phyloP scores from a whole-genome alignment of 2,797 vertebrate species.

The Aeoliscus strigatus region DNA sequence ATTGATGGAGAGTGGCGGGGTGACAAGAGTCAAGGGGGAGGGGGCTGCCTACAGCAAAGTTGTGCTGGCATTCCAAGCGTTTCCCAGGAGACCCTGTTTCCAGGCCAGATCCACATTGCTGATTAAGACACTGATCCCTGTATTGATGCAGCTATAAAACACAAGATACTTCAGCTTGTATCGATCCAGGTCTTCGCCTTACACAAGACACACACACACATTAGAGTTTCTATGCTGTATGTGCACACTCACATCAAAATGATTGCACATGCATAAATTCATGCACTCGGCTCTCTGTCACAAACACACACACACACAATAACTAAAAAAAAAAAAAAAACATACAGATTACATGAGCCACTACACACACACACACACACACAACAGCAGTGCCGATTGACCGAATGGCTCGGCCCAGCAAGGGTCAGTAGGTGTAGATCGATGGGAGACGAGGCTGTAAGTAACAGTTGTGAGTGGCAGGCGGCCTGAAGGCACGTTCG shows the following conservation, averaged over 20 bases:
- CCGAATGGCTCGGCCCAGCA: slow-evolving; percentile 8
- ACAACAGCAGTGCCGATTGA: slow-evolving; percentile 28
- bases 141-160: slow-evolving; percentile 61
- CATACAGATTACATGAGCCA: slow-evolving; percentile 1
- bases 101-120: slow-evolving; percentile 62
- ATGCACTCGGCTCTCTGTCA: too few species aligned
- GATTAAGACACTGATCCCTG: slow-evolving; percentile 64
- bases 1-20: slow-evolving; percentile 24
- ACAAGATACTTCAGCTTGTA: slow-evolving; percentile 50
- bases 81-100: slow-evolving; percentile 47
- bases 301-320: slow-evolving; percentile 3
- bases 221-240: slow-evolving; percentile 1
- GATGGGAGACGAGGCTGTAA: slow-evolving; percentile 47
- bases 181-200: slow-evolving; percentile 46
- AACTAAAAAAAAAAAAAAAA: neutral
- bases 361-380: slow-evolving; percentile 13
- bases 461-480: slow-evolving; percentile 46
- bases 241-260: slow-evolving; percentile 1
- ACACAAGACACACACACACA: slow-evolving; percentile 20
- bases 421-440: slow-evolving; percentile 41
- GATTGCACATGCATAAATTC: slow-evolving; percentile 9
- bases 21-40: too few species aligned
- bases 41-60: slow-evolving; percentile 28
- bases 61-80: slow-evolving; percentile 36
- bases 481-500: slow-evolving; percentile 37